Conservation (phyloP, 2,888 invertebrate species). For the Anorthoa munda region DNA sequence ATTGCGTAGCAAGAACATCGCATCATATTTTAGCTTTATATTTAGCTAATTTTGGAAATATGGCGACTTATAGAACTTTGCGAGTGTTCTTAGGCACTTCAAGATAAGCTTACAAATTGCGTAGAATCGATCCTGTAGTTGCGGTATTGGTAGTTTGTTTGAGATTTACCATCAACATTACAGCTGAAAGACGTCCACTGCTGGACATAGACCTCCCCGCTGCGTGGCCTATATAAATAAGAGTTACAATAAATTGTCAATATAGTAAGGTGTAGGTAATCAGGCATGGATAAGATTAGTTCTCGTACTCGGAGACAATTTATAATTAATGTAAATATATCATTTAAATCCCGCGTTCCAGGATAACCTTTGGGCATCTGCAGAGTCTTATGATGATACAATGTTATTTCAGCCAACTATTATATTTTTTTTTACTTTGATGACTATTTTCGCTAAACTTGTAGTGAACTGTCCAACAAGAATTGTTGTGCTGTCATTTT, state of each 20-base stretch:
- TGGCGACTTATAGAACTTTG: no score
- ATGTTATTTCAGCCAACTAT: constrained; percentile 22
- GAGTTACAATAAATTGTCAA: background rate
- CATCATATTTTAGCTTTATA: background rate
- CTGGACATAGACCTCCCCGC: background rate
- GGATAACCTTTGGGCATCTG: constrained; percentile 37
- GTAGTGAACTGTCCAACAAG: background rate
- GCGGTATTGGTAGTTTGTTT: constrained; percentile 6
- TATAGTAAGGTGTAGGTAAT: constrained; percentile 20
- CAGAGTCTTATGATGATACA: constrained; percentile 16
- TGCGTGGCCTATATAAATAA: background rate
- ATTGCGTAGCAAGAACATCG: background rate
- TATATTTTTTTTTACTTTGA: no score
- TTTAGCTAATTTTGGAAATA: background rate
- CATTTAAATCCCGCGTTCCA: background rate
- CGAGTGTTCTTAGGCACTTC: background rate
- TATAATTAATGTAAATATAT: constrained; percentile 12
- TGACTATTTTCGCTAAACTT: background rate
- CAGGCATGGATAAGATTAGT: constrained; percentile 23
- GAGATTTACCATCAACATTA: background rate
- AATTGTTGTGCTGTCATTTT: background rate
- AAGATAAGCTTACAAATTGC: background rate
- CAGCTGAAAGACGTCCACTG: background rate
- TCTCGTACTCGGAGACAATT: constrained; percentile 14
- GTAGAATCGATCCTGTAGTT: constrained; percentile 6